These are phyloP conservation scores for Tolmerus cingulatus DNA, from an alignment of 2,888 invertebrate genomes.

Conservation along the genomic window DNA sequence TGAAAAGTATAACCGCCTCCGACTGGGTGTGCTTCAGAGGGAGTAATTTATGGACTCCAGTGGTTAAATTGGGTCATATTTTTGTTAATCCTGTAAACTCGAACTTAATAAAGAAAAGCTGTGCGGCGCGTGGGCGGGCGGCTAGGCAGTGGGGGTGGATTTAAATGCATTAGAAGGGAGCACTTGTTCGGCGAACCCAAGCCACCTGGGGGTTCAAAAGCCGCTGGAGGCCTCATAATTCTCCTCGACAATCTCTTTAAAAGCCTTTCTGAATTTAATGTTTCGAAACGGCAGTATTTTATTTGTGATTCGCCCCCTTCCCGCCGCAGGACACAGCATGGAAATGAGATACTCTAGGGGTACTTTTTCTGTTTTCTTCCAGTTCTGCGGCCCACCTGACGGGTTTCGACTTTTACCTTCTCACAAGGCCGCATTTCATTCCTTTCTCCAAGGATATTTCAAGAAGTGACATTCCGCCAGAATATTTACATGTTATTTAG, in stretches of 20 bases:
- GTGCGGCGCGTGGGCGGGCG: not conserved
- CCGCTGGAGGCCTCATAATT: constrained; percentile 24
- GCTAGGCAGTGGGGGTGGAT: not conserved
- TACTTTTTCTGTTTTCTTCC: not conserved
- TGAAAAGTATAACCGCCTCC: not conserved
- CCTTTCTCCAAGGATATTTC: not conserved
- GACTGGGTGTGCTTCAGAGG: not conserved
- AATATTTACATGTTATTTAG: constrained; percentile 12
- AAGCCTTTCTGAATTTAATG: constrained; percentile 31
- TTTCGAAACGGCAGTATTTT: constrained; percentile 25
- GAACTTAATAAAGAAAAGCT: constrained; percentile 15
- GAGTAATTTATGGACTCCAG: constrained; percentile 20
- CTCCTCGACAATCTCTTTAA: constrained; percentile 23
- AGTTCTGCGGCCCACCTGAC: not conserved
- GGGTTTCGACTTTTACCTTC: constrained; percentile 9
- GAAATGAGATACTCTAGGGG: not conserved
- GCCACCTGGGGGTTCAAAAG: not conserved
- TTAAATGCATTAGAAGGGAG: constrained; percentile 19
- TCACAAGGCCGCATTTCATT: not conserved
- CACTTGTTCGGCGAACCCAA: not conserved
- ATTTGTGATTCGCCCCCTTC: constrained; percentile 5
- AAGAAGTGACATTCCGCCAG: not conserved
- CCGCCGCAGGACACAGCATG: not conserved
- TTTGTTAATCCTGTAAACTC: constrained; percentile 24
- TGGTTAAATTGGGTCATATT: constrained; percentile 32